phyloP scores from a whole-genome alignment of 2,113 vertebrate species.

The Desmodus rotundus region DNA sequence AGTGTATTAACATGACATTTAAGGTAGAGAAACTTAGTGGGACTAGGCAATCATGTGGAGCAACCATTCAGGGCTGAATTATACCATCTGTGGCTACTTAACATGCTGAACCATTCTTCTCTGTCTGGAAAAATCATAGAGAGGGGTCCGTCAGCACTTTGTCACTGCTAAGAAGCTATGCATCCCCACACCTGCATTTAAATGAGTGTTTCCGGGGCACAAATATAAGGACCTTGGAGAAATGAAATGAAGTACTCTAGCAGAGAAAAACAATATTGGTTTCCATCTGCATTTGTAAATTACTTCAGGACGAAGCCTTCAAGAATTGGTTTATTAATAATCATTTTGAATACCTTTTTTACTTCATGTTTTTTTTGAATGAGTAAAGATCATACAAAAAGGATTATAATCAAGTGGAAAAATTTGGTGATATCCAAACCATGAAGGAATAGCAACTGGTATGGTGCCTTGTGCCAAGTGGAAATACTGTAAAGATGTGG shows the following conservation, averaged over 20 bases:
- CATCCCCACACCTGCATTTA: constrained; percentile 60
- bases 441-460: not conserved
- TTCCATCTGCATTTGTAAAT: constrained; percentile 38
- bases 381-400: not conserved
- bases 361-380: not conserved
- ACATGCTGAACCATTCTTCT: constrained; percentile 46
- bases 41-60: not conserved
- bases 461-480: not conserved
- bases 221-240: constrained; percentile 38
- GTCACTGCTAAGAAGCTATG: constrained; percentile 64
- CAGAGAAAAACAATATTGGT: constrained; percentile 44
- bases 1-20: constrained; percentile 54
- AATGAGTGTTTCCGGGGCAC: constrained; percentile 55
- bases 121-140: constrained; percentile 55
- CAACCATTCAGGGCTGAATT: constrained; percentile 34
- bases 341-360: not conserved
- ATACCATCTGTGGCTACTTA: constrained; percentile 50
- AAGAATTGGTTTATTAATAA: constrained; percentile 42
- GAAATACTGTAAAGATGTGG: not conserved
- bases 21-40: not conserved
- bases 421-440: not conserved
- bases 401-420: not conserved
- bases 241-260: constrained; percentile 23
- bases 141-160: constrained; percentile 49
- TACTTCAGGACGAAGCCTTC: constrained; percentile 6